phyloP scores from a whole-genome alignment of 2,888 invertebrate genomes.

The Pristionchus exspectatus region DNA sequence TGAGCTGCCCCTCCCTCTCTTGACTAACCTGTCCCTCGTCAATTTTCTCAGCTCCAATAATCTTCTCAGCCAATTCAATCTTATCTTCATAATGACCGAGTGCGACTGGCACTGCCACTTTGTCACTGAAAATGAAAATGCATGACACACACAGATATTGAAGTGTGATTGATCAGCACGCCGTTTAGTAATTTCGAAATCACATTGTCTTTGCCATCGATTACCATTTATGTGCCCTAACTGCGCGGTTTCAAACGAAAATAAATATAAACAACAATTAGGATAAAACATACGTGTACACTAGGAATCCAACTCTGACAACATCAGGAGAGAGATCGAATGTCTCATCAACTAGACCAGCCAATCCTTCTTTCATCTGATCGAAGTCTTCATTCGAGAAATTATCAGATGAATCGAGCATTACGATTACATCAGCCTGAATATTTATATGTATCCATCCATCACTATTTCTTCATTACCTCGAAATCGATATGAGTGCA shows the following conservation, averaged over 20 bases:
- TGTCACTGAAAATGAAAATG: constrained; percentile 68
- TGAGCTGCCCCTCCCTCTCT: not conserved
- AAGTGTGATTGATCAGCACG: not conserved
- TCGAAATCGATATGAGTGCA: constrained; percentile 70
- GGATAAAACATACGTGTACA: constrained; percentile 68
- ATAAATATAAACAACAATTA: no score
- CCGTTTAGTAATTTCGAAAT: not conserved
- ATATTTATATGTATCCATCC: not conserved
- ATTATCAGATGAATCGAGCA: constrained; percentile 77
- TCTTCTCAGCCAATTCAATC: constrained; percentile 75
- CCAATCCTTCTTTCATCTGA: constrained; percentile 74
- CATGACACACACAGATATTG: not conserved
- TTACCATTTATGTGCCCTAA: no score
- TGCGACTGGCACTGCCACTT: constrained; percentile 77
- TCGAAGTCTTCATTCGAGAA: constrained; percentile 72
- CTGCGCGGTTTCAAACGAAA: no score
- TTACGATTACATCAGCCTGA: constrained; percentile 74
- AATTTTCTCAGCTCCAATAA: constrained; percentile 71
- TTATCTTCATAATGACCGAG: constrained; percentile 78
- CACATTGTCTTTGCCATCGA: no score
- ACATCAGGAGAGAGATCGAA: constrained; percentile 77
- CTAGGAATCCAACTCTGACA: constrained; percentile 75
- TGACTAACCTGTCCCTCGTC: constrained; percentile 67
- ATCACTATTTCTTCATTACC: constrained; percentile 46
- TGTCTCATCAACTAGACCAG: constrained; percentile 74